phyloP scores from a whole-genome alignment of 2,888 invertebrate genomes.

The Tachina lurida region DNA sequence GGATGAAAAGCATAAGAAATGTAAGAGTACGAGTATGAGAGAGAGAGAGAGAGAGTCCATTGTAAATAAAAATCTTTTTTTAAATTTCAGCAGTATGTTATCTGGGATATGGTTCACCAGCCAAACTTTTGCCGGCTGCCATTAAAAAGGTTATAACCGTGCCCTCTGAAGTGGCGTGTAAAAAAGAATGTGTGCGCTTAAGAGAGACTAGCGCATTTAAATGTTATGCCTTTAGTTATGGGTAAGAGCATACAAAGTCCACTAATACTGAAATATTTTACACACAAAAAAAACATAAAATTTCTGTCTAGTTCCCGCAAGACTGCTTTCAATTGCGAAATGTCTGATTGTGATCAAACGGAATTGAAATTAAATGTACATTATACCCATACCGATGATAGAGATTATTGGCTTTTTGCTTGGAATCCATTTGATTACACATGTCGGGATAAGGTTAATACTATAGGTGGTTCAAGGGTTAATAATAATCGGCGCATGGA shows the following conservation, averaged over 20 bases:
- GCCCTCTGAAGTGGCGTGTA: conserved; percentile 87
- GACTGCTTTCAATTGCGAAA: conserved; percentile 86
- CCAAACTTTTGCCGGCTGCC: conserved; percentile 87
- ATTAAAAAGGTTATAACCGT: conserved; percentile 87
- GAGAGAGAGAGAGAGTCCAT: neutral
- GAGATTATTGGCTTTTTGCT: conserved; percentile 89
- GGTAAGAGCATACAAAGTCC: conserved; percentile 82
- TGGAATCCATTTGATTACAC: conserved; percentile 91
- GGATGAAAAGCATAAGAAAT: conserved; percentile 83
- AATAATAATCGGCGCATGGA: conserved; percentile 83
- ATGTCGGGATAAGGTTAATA: conserved; percentile 84
- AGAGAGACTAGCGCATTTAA: conserved; percentile 85
- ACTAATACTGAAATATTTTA: neutral
- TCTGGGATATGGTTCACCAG: conserved; percentile 90
- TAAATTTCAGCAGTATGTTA: conserved; percentile 87
- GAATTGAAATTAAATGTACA: conserved; percentile 89
- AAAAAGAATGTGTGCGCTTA: conserved; percentile 86
- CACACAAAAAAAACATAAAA: neutral
- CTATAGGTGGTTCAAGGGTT: conserved; percentile 82
- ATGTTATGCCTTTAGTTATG: conserved; percentile 90
- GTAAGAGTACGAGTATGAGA: conserved; percentile 74
- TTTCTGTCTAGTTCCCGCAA: conserved; percentile 78
- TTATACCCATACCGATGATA: conserved; percentile 86
- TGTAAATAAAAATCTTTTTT: neutral
- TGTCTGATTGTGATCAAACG: conserved; percentile 90